phyloP scores from a whole-genome alignment of 2,113 vertebrate species.

The Rhinichthys klamathensis region DNA sequence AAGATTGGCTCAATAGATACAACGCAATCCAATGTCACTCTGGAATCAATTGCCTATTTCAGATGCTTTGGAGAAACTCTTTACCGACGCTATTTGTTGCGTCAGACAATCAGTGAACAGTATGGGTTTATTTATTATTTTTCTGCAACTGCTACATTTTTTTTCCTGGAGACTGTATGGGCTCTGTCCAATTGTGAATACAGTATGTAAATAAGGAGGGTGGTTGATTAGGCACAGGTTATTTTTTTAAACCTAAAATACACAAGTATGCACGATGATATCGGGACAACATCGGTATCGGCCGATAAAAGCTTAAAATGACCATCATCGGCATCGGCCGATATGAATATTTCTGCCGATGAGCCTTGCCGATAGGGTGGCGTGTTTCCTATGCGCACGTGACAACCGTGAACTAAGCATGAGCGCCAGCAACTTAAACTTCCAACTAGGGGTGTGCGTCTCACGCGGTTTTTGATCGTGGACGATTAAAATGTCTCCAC shows the following conservation, averaged over 20 bases:
- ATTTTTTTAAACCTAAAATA: neutral
- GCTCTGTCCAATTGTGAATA: neutral
- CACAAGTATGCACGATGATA: no score
- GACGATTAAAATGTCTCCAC: no score
- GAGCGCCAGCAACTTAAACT: no score
- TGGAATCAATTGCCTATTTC: conserved; percentile 23
- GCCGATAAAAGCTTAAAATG: no score
- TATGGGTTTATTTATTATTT: neutral
- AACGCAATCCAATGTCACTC: neutral
- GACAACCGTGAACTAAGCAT: no score
- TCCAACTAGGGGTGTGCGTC: no score
- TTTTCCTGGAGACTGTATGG: neutral
- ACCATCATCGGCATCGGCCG: no score
- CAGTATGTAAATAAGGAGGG: neutral
- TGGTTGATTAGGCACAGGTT: neutral
- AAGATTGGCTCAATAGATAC: neutral
- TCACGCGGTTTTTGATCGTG: no score
- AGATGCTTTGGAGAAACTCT: neutral
- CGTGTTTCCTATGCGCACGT: no score
- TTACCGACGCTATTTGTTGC: neutral
- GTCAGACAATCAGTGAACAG: neutral
- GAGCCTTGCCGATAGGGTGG: no score
- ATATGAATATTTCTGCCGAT: no score
- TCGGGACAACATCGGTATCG: no score
- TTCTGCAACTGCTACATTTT: neutral